Evolutionary conservation across 2,888 invertebrate species (phyloP), one percentile per base, ranked within the genome.

Genomic region (Alviniconcha strummeri): DNA sequence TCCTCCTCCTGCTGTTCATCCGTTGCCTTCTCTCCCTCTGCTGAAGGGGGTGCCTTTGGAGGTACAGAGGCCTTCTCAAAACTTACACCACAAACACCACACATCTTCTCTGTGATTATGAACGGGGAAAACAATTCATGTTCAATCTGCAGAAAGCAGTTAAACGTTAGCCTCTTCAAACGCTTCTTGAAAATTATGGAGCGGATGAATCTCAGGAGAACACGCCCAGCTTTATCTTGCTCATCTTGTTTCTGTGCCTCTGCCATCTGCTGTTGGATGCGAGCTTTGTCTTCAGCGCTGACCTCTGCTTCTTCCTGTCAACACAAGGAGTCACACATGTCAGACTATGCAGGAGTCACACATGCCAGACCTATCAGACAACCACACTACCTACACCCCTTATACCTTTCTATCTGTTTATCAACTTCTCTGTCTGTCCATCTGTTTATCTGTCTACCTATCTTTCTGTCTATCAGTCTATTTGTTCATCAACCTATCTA

Each of bases 81-180:
- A n/a, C 82, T 67, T 5, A 77, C 69, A 1, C 82, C 82, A 69
- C 82, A 82, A 8, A 82, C 19, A n/a, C 77, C 82, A n/a, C 82
- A 82, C 82, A 82, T 82, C 19, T 8, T 75, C 54, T 76, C 64
- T 2, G 76, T 77, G 55, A 82, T 19, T 1, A 9, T 15, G 67
- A 67, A 82, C 0, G 77, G 76, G 9, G 82, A 76, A 64, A 82
- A 82, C 54, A 82, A 19, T 15, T 82, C 82, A 0, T 11, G 36
- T 17, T 82, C 76, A 6, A 15, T 54, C 19, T 82, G 82, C 8
- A n/a, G 4, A 67, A 82, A 7, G 55, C 69, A 82, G 17, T 19
- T 9, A 5, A n/a, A 8, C 56, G 17, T 19, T 8, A 82, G 9
- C 5, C 19, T 17, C 55, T 6, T 9, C 15, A 77, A 7, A 19